Evolutionary conservation across 2,888 invertebrate genomes (phyloP).

Genomic region (Allygus modestus): DNA sequence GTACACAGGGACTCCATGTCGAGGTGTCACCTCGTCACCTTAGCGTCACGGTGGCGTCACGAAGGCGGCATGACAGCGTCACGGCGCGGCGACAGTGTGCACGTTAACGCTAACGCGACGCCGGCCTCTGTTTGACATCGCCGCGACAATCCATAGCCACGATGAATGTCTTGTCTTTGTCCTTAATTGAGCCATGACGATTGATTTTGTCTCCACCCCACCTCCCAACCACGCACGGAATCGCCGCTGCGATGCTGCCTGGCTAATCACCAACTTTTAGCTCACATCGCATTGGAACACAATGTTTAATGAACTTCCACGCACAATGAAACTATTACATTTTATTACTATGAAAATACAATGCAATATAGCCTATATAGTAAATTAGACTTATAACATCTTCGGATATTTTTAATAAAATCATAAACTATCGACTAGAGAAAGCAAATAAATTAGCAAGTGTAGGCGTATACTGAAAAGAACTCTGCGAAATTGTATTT

Average conservation of each 20-base stretch:
- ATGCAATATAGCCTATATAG: too few relatives aligned
- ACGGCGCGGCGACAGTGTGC: background rate
- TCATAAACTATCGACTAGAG: too few relatives aligned
- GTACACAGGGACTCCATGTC: constrained; percentile 27
- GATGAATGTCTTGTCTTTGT: constrained; percentile 47
- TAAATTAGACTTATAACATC: too few relatives aligned
- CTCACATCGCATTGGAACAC: too few relatives aligned
- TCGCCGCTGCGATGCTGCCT: background rate
- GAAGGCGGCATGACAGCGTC: background rate
- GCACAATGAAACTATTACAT: too few relatives aligned
- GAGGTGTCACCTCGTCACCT: constrained; percentile 9
- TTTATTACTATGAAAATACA: too few relatives aligned
- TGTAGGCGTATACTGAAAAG: too few relatives aligned
- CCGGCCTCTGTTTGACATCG: background rate
- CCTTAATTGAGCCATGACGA: constrained; percentile 57
- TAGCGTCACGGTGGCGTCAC: constrained; percentile 13
- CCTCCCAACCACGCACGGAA: background rate
- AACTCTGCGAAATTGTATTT: too few relatives aligned
- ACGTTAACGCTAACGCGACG: constrained; percentile 13
- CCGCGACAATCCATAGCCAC: constrained; percentile 10
- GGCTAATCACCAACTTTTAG: background rate
- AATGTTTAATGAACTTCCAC: too few relatives aligned
- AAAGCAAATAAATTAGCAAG: too few relatives aligned
- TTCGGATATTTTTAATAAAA: too few relatives aligned
- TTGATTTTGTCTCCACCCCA: constrained; percentile 35